phyloP scores from a whole-genome alignment of 2,113 vertebrate species.

The Euleptes europaea region DNA sequence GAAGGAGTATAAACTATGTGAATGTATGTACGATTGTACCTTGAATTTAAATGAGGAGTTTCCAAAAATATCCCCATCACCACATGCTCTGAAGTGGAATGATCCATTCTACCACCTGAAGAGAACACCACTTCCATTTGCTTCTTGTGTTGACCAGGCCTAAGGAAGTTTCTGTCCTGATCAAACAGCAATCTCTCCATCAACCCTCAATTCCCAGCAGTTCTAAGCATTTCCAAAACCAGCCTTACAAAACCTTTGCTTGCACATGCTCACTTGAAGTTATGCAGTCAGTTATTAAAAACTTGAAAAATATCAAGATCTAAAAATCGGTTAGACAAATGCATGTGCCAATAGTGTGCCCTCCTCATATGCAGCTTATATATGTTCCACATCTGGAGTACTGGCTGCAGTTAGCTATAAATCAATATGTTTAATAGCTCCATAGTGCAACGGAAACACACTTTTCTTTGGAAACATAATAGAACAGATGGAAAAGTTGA shows the following conservation, averaged over 20 bases:
- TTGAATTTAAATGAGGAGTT: no score
- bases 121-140: no score
- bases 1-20: no score
- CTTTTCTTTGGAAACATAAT: constrained; percentile 11
- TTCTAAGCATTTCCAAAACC: neutral
- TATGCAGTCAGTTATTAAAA: neutral
- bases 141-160: no score
- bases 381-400: constrained; percentile 14
- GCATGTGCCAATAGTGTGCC: neutral
- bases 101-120: no score
- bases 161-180: neutral
- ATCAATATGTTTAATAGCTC: constrained; percentile 19
- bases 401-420: neutral
- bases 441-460: neutral
- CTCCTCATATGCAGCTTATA: neutral
- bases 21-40: no score
- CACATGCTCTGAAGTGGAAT: no score
- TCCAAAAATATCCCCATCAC: no score
- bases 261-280: neutral
- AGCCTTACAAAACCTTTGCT: neutral
- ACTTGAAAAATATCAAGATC: neutral
- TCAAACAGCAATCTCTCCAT: neutral
- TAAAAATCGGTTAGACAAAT: neutral
- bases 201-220: neutral
- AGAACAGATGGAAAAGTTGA: constrained; percentile 17